A percentile compares a stretch with the other conserved stretches of the same genome.
Conservation (phyloP, 2,113 vertebrate species). For the Raphicerus campestris region DNA sequence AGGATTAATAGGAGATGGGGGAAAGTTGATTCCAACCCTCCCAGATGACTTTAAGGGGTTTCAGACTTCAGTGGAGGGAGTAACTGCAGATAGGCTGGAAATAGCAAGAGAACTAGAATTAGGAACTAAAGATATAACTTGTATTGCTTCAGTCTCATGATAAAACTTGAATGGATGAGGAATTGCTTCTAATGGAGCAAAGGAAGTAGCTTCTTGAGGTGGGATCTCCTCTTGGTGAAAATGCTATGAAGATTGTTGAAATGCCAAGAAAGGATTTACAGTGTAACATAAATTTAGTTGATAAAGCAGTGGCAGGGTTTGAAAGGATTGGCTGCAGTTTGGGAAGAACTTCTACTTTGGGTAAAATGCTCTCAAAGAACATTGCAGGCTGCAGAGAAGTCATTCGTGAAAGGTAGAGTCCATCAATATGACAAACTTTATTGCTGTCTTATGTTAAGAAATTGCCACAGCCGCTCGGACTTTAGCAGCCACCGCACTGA, state of each 20-base stretch:
- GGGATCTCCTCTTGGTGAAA: background rate
- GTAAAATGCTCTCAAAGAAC: background rate
- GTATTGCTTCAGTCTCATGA: background rate
- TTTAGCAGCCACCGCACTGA: background rate
- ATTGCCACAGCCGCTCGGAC: background rate
- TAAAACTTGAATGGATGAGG: background rate
- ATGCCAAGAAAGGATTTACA: background rate
- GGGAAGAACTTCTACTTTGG: background rate
- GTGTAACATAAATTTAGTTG: background rate
- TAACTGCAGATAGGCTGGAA: background rate
- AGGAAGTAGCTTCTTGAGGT: background rate
- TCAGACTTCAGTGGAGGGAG: background rate
- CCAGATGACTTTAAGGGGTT: background rate
- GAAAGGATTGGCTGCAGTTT: background rate
- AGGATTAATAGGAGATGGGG: background rate
- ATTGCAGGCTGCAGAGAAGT: background rate
- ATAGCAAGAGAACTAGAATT: background rate
- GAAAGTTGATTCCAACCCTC: background rate
- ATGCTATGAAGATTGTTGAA: background rate
- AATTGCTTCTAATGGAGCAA: background rate
- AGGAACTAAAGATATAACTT: background rate
- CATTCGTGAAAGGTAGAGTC: background rate
- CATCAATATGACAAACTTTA: background rate
- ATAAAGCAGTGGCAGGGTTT: background rate
- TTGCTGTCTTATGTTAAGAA: background rate